Percentiles rank a stretch among this genome's conserved stretches.
Evolutionary conservation across 92 coral and sea anemone genomes (phyloP).

Genomic region (Scolanthus callimorphus): DNA sequence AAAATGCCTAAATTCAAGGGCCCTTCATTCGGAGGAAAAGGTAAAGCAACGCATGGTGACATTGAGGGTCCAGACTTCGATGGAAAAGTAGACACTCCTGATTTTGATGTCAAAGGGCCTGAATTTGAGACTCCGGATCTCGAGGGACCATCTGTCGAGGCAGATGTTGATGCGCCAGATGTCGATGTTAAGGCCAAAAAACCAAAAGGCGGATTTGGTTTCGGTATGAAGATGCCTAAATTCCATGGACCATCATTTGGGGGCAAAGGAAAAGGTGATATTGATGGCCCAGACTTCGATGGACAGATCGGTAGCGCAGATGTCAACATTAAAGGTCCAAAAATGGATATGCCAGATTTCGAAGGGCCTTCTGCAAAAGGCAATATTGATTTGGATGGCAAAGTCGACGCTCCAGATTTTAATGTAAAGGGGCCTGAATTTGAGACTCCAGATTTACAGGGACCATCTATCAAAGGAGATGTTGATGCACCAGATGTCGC

Average conservation of each 20-base stretch:
- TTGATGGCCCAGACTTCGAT: neutral
- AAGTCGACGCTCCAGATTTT: too few relatives aligned
- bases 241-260: too few relatives aligned
- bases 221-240: too few relatives aligned
- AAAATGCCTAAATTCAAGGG: slow-evolving; percentile 15
- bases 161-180: slow-evolving; percentile 15
- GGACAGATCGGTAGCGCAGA: neutral
- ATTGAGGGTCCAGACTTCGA: slow-evolving; percentile 2
- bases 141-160: slow-evolving; percentile 1
- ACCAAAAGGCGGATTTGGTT: too few relatives aligned
- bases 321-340: too few relatives aligned
- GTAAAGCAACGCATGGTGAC: neutral
- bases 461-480: too few relatives aligned
- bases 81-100: neutral
- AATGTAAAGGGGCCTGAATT: too few relatives aligned
- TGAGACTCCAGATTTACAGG: too few relatives aligned
- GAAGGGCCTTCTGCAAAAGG: too few relatives aligned
- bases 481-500: too few relatives aligned
- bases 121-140: neutral
- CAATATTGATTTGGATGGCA: too few relatives aligned
- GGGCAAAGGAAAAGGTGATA: neutral
- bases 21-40: slow-evolving; percentile 5
- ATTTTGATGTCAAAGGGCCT: neutral
- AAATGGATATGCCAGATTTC: too few relatives aligned
- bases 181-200: slow-evolving; percentile 4